Percentiles rank a stretch among this genome's conserved stretches.
Conservation (phyloP, 2,888 invertebrate species). For the Amphipyra tragopoginis region DNA sequence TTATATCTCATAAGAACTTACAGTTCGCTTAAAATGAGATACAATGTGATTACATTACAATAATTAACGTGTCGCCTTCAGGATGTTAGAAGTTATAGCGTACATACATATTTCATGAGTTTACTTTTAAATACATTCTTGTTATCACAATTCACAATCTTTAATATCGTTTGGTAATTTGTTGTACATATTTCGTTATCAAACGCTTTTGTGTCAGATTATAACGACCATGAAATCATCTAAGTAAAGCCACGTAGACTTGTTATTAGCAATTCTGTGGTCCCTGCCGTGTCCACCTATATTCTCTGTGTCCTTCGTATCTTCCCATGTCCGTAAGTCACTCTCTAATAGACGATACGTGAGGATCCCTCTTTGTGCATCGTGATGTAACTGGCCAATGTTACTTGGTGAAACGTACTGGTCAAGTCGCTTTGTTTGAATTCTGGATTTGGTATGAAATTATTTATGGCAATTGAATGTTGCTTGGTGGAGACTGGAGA, state of each 20-base stretch:
- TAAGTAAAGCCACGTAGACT: slow-evolving; percentile 45
- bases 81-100: too few relatives aligned
- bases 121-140: too few relatives aligned
- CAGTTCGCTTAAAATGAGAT: too few relatives aligned
- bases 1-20: too few relatives aligned
- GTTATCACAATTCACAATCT: too few relatives aligned
- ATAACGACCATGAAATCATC: slow-evolving; percentile 15
- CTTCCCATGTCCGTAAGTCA: slow-evolving; percentile 54
- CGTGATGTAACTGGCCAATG: slow-evolving; percentile 35
- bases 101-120: too few relatives aligned
- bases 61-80: too few relatives aligned
- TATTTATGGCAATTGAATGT: not conserved
- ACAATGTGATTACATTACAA: too few relatives aligned
- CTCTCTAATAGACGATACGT: slow-evolving; percentile 54
- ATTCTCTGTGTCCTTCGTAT: slow-evolving; percentile 34
- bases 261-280: slow-evolving; percentile 55
- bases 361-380: slow-evolving; percentile 50
- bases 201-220: slow-evolving; percentile 19
- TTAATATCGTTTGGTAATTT: too few relatives aligned
- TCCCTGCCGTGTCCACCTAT: slow-evolving; percentile 29
- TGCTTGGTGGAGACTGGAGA: too few relatives aligned
- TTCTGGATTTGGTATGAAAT: not conserved
- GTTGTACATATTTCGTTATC: too few relatives aligned
- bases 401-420: slow-evolving; percentile 9
- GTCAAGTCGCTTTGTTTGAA: not conserved